Evolutionary conservation across 2,888 invertebrate species (phyloP), one percentile per base, ranked within the genome.

Genomic region (Limulus polyphemus): DNA sequence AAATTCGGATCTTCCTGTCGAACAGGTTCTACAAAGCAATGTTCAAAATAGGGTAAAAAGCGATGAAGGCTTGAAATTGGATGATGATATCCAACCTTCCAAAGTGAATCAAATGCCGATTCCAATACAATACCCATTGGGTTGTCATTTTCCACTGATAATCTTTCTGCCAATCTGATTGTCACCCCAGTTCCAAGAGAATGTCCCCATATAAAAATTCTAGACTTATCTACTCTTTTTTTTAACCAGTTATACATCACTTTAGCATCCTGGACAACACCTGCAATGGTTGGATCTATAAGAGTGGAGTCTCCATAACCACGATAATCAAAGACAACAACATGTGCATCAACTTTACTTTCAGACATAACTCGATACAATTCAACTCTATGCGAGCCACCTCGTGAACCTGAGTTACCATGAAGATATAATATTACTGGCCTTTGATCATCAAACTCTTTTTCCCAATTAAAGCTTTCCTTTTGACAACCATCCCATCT

Each of bases 171-270:
- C 46, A 87, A 77, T 70, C 84, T 83, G 0, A 83, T 81, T 0
- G 89, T 85, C 1, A 94, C 82, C 0, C 81, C 85, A 47, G 85
- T 83, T 62, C 90, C 93, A 69, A 98, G 79, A 0, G 95, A 97
- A 77, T 98, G 97, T 9, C 95, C 97, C 95, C 95, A 98, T 0
- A 97, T 81, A 72, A 87, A 88, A 13, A 98, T 77, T 0, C 86
- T 83, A 59, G 82, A 79, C n/a, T 80, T 78, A 1, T 82, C 81
- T 10, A 82, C 76, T 54, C 78, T 79, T 47, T 81, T 74, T 56
- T 57, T 49, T 2, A 67, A 48, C 86, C 92, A 95, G 66, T 86
- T 82, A 72, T 86, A 88, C 0, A 92, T 83, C 59, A 83, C 80
- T 63, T 85, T 78, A 0, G 88, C 83, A 74, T 98, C 97, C 32